Evolutionary conservation across 2,888 invertebrate species (phyloP).

Genomic region (Drosophila acutilabella): DNA sequence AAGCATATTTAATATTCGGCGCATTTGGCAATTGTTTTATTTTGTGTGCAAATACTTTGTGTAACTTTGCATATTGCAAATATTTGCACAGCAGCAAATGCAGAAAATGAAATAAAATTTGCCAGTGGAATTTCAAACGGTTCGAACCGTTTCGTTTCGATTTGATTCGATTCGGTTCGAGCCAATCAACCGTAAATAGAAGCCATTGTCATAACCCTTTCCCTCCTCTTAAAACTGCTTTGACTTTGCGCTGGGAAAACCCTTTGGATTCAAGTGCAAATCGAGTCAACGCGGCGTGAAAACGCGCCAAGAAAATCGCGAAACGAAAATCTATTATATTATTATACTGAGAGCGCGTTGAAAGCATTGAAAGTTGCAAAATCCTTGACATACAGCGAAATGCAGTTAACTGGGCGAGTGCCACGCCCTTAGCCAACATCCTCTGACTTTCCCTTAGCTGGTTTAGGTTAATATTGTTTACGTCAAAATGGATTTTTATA

Average conservation of each 20-base stretch:
- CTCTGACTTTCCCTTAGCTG: neutral
- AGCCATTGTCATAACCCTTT: slow-evolving; percentile 10
- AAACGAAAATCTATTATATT: slow-evolving; percentile 61
- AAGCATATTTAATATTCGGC: slow-evolving; percentile 30
- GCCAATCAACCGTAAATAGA: slow-evolving; percentile 44
- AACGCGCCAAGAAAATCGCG: slow-evolving; percentile 46
- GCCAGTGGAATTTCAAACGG: slow-evolving; percentile 33
- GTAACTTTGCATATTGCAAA: slow-evolving; percentile 47
- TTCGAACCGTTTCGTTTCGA: too few relatives aligned
- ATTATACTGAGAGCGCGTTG: slow-evolving; percentile 68
- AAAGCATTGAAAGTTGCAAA: slow-evolving; percentile 51
- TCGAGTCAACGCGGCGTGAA: slow-evolving; percentile 55
- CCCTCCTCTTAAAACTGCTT: too few relatives aligned
- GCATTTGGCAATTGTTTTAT: slow-evolving; percentile 30
- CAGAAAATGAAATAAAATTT: slow-evolving; percentile 28
- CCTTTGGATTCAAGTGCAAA: slow-evolving; percentile 56
- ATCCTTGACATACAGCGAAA: slow-evolving; percentile 53
- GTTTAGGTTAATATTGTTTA: slow-evolving; percentile 43
- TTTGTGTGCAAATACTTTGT: slow-evolving; percentile 43
- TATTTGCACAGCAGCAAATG: slow-evolving; percentile 40
- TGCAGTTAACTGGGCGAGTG: slow-evolving; percentile 51
- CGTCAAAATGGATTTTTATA: slow-evolving; percentile 56
- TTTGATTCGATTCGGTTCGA: neutral
- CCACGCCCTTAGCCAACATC: slow-evolving; percentile 6
- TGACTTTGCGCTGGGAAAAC: neutral